These are phyloP conservation scores for Drosophila longiperda DNA, from an alignment of 2,888 invertebrate genomes.

Conservation along the genomic window DNA sequence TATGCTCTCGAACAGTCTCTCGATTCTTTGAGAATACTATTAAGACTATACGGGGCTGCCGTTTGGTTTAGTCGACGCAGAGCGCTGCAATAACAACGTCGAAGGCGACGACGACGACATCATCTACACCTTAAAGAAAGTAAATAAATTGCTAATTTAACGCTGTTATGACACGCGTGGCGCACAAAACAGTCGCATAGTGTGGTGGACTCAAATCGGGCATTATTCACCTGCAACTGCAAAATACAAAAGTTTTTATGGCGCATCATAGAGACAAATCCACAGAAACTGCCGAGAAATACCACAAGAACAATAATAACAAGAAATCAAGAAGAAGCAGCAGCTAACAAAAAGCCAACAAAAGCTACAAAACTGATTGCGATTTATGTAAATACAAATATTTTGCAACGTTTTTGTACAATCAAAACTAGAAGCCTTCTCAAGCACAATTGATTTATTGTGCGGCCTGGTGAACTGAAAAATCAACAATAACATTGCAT, in stretches of 20 bases:
- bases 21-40: slow-evolving; percentile 41
- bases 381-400: slow-evolving; percentile 47
- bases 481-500: slow-evolving; percentile 22
- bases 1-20: slow-evolving; percentile 57
- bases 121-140: slow-evolving; percentile 20
- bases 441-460: slow-evolving; percentile 68
- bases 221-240: slow-evolving; percentile 9
- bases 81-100: slow-evolving; percentile 46
- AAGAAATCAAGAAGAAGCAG: slow-evolving; percentile 4
- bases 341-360: slow-evolving; percentile 17
- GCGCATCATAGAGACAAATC: slow-evolving; percentile 21
- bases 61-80: slow-evolving; percentile 44
- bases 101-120: slow-evolving; percentile 17
- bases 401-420: slow-evolving; percentile 48
- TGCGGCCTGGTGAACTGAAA: slow-evolving; percentile 12
- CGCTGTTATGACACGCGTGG: slow-evolving; percentile 51
- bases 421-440: slow-evolving; percentile 11
- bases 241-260: slow-evolving; percentile 30
- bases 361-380: slow-evolving; percentile 26
- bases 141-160: slow-evolving; percentile 48
- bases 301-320: slow-evolving; percentile 18
- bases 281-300: slow-evolving; percentile 24
- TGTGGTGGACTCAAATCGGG: slow-evolving; percentile 14
- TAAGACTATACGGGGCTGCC: slow-evolving; percentile 37
- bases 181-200: slow-evolving; percentile 28